A percentile compares a stretch with the other conserved stretches of the same genome.
These are phyloP conservation scores for Triplophysa dalaica DNA, from an alignment of 2,113 vertebrate species.

Conservation along the genomic window DNA sequence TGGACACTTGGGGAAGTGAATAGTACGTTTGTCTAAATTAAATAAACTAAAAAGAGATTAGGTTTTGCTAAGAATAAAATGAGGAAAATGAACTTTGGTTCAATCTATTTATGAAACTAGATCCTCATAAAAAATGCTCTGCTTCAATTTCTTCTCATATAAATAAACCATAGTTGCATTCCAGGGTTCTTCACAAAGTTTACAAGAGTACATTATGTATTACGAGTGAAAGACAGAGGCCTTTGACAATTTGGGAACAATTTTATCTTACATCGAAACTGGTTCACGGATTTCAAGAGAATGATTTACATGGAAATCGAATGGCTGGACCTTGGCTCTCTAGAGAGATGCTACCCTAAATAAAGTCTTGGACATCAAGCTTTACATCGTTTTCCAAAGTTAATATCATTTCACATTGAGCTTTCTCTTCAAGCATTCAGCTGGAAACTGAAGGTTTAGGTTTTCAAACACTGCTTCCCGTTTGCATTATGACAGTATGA, in stretches of 20 bases:
- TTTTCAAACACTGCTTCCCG: constrained; percentile 3
- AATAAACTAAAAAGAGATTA: too few species aligned
- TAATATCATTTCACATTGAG: constrained; percentile 33
- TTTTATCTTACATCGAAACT: constrained; percentile 36
- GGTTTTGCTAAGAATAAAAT: too few species aligned
- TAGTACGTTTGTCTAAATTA: too few species aligned
- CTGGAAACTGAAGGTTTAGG: constrained; percentile 16
- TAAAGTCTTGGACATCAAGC: constrained; percentile 5
- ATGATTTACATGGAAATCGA: constrained; percentile 45
- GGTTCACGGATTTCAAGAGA: constrained; percentile 28
- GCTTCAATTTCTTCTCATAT: too few species aligned
- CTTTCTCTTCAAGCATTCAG: constrained; percentile 23
- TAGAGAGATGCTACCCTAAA: constrained; percentile 27
- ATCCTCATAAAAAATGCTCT: too few species aligned
- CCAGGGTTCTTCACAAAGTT: too few species aligned
- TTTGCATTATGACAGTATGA: not conserved
- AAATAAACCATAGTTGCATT: too few species aligned
- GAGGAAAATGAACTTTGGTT: too few species aligned
- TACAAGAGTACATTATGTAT: constrained; percentile 19
- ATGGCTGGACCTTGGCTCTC: constrained; percentile 38
- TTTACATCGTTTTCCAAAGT: constrained; percentile 25
- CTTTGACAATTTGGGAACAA: constrained; percentile 26
- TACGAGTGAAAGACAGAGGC: constrained; percentile 47
- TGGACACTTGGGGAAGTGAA: too few species aligned
- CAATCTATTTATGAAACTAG: too few species aligned